Conservation (phyloP, 2,113 vertebrate genomes). For the Forbesichthys papilliferus region DNA sequence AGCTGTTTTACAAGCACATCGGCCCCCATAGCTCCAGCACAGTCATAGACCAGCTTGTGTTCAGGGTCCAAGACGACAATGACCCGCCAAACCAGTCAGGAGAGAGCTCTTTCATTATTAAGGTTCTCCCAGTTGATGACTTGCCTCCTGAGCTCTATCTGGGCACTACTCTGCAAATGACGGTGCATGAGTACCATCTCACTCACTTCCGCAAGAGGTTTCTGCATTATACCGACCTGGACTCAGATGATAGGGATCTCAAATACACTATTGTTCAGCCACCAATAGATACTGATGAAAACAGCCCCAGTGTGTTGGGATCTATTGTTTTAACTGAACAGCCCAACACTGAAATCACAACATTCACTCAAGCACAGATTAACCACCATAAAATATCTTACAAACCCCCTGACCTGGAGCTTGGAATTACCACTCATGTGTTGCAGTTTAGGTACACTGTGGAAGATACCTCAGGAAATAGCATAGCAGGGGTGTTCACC, state of each 20-base stretch:
- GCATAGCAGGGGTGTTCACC: constrained; percentile 80
- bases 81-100: constrained; percentile 91
- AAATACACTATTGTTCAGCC: constrained; percentile 84
- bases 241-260: constrained; percentile 91
- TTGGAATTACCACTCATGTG: constrained; percentile 88
- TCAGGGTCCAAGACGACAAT: constrained; percentile 90
- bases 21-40: constrained; percentile 85
- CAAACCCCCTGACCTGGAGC: constrained; percentile 86
- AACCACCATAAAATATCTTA: constrained; percentile 96
- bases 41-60: constrained; percentile 85
- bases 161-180: constrained; percentile 85
- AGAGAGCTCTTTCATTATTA: constrained; percentile 82
- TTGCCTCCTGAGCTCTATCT: constrained; percentile 85
- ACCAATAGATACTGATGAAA: constrained; percentile 87
- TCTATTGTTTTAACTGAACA: constrained; percentile 87
- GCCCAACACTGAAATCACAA: constrained; percentile 79
- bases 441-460: constrained; percentile 89
- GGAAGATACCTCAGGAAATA: constrained; percentile 87
- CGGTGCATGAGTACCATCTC: constrained; percentile 89
- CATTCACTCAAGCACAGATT: constrained; percentile 94
- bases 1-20: constrained; percentile 85
- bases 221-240: constrained; percentile 87
- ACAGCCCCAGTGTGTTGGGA: constrained; percentile 79
- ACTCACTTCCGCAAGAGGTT: constrained; percentile 86
- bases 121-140: constrained; percentile 88